A percentile compares a stretch with the other conserved stretches of the same genome.
Evolutionary conservation across 1,140 invertebrate species (phyloP).

Genomic region (Mercenaria mercenaria): DNA sequence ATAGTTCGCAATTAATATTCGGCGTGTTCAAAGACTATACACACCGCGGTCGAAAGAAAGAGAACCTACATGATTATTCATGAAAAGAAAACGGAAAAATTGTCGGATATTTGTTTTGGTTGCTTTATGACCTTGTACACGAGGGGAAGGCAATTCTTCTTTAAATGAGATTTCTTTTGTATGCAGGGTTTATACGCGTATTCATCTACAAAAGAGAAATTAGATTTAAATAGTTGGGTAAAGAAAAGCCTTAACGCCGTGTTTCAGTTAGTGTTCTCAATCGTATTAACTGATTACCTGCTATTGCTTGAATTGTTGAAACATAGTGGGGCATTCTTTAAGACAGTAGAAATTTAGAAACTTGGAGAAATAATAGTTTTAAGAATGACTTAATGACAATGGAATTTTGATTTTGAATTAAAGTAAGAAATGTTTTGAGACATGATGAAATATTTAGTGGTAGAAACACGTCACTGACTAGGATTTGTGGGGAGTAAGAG

Average conservation of each 20-base stretch:
- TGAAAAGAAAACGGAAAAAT: neutral
- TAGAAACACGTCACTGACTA: too few relatives aligned
- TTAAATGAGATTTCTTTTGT: conserved; percentile 20
- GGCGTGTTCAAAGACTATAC: neutral
- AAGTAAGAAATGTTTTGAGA: too few relatives aligned
- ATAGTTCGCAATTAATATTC: neutral
- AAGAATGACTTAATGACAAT: neutral
- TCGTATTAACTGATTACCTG: neutral
- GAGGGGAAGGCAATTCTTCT: neutral
- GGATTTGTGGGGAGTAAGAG: too few relatives aligned
- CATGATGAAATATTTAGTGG: too few relatives aligned
- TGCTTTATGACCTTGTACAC: conserved; percentile 27
- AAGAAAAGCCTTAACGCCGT: neutral
- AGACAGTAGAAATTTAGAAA: neutral
- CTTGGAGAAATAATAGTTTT: neutral
- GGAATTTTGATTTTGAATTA: neutral
- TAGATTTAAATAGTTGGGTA: conserved; percentile 17
- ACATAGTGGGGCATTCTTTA: neutral
- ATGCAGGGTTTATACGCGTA: conserved; percentile 1
- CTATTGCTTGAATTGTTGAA: neutral
- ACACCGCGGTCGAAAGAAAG: neutral
- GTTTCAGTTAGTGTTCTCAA: neutral
- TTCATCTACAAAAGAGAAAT: conserved; percentile 18
- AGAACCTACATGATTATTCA: neutral
- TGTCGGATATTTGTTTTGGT: conserved; percentile 26